Base-by-base conservation (phyloP, 2,888 invertebrate genomes). In the Toxonevra muliebris region DNA sequence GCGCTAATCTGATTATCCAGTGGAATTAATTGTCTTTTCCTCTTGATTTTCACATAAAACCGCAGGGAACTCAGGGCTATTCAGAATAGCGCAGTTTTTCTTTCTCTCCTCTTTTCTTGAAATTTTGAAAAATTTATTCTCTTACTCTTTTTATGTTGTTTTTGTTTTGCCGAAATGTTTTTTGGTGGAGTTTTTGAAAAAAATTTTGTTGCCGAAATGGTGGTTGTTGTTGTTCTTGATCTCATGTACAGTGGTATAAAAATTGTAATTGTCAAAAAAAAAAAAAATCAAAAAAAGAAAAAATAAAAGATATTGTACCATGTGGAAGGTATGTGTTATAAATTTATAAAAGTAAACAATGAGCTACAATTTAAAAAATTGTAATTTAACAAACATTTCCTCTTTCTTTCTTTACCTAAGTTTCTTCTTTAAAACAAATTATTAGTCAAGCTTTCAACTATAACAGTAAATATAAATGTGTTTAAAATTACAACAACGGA, bases 111-210 rank as follows among this genome's bases (percentile, higher is more conserved):
- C 41, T 43, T 48, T 65, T 70, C 50, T 17, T 59, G 30, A 60
- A 60, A 53, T 30, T 69, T 50, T 68, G 72, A 67, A 68, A 73
- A 71, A 70, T 73, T 69, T 69, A 58, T 71, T 71, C 61, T 64
- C 63, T 52, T 61, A 40, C 69, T 72, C 65, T 69, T 71, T 50
- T 70, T 69, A 70, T 72, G 73, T 69, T 77, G 75, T 78, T 75
- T 72, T 69, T 60, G 66, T 66, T 62, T 68, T 71, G 68, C 69
- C 71, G 65, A 71, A 67, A 69, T 65, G 69, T 68, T 66, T 57
- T 40, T 69, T 30, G 30, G 7, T 30, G 30, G 2, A 30, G 30
- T 30, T 30, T 64, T 52, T 15, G 12, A 50, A 43, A 20, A 7
- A 48, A 48, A 63, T 53, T 60, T 60, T 30, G 54, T 48, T 48